Percentiles rank a stretch among this genome's conserved stretches.
phyloP scores from a whole-genome alignment of 2,888 invertebrate genomes.

The Hydraecia micacea region DNA sequence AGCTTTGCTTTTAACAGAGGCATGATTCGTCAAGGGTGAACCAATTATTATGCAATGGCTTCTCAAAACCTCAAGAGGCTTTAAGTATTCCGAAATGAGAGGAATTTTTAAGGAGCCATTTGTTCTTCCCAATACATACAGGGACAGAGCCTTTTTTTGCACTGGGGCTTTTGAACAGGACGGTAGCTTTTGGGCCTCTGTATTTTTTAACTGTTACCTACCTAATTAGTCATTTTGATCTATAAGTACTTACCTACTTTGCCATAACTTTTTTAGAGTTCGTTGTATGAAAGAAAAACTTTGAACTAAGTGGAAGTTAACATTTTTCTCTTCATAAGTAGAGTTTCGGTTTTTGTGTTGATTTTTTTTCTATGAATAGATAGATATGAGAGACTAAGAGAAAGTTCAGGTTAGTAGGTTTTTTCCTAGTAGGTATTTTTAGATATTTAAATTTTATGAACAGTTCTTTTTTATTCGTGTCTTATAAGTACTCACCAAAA shows the following conservation, averaged over 20 bases:
- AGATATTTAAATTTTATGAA: background rate
- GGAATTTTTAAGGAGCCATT: conserved; percentile 31
- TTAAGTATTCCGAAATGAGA: conserved; percentile 44
- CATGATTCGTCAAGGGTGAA: conserved; percentile 30
- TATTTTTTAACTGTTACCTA: conserved; percentile 6
- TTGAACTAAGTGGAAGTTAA: background rate
- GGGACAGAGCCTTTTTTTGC: conserved; percentile 24
- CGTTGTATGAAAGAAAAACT: background rate
- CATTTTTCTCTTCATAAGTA: no score
- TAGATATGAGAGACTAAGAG: no score
- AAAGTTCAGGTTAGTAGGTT: background rate
- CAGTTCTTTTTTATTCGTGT: background rate
- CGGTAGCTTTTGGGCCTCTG: background rate
- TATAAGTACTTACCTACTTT: no score
- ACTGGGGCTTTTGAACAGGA: conserved; percentile 6
- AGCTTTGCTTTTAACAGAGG: background rate
- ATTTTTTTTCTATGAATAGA: background rate
- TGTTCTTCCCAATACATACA: conserved; percentile 26
- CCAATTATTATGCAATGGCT: conserved; percentile 34
- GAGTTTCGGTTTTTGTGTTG: no score
- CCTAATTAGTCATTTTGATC: conserved; percentile 13
- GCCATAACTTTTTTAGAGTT: background rate
- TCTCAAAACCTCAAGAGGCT: conserved; percentile 20
- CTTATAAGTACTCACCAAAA: background rate
- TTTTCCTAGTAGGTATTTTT: background rate